phyloP scores from a whole-genome alignment of 2,888 invertebrate genomes.

The Seira ritae region DNA sequence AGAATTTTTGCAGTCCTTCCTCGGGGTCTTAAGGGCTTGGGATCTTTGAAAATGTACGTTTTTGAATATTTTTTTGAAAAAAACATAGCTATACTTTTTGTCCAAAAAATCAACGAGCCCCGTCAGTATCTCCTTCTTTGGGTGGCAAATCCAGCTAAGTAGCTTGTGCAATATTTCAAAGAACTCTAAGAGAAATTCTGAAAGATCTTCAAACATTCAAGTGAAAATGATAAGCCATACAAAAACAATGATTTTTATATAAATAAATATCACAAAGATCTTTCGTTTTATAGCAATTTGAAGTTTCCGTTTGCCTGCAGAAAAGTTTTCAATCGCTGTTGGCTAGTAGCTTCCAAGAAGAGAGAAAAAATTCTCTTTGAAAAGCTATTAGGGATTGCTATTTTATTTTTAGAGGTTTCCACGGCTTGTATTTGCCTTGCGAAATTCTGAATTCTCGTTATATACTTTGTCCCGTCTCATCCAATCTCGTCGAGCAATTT shows the following conservation, averaged over 20 bases:
- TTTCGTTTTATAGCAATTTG: background rate
- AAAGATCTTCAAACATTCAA: background rate
- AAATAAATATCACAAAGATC: background rate
- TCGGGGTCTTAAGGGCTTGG: too few relatives aligned
- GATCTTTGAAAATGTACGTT: too few relatives aligned
- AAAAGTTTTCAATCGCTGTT: background rate
- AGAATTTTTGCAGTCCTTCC: too few relatives aligned
- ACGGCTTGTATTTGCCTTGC: background rate
- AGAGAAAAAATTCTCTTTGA: background rate
- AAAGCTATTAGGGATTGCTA: slow-evolving; percentile 5
- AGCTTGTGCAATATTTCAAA: background rate
- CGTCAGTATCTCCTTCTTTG: too few relatives aligned
- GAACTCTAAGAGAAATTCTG: background rate
- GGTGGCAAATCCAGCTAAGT: background rate
- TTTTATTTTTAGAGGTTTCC: background rate
- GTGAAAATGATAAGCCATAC: background rate
- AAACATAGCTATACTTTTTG: too few relatives aligned
- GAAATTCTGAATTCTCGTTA: background rate
- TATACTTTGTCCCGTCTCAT: background rate
- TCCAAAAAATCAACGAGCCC: too few relatives aligned
- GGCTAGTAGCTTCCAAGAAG: background rate
- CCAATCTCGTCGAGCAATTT: slow-evolving; percentile 53
- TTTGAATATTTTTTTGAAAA: too few relatives aligned
- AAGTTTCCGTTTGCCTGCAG: background rate
- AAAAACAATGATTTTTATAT: slow-evolving; percentile 12